phyloP scores from a whole-genome alignment of 2,888 invertebrate species.

The Heliconius erato region DNA sequence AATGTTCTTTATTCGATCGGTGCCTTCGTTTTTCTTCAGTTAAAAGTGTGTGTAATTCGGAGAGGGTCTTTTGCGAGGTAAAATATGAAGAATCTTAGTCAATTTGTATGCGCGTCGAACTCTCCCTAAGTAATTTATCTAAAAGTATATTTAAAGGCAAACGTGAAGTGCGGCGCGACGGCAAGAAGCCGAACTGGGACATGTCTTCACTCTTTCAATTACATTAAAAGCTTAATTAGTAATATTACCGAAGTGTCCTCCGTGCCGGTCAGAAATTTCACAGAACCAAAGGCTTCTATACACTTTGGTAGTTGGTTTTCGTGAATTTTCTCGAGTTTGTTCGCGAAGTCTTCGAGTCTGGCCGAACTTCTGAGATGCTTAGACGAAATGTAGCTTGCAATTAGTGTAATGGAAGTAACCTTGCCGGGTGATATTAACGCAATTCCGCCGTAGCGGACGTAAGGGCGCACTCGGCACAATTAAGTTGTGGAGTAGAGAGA shows the following conservation, averaged over 20 bases:
- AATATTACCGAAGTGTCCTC: slow-evolving; percentile 81
- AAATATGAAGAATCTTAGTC: slow-evolving; percentile 78
- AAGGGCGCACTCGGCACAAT: slow-evolving; percentile 78
- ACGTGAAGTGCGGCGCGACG: slow-evolving; percentile 65
- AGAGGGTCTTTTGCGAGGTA: slow-evolving; percentile 72
- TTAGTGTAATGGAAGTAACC: slow-evolving; percentile 84
- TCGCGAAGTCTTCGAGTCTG: slow-evolving; percentile 72
- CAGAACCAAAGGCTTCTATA: slow-evolving; percentile 62
- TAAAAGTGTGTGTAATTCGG: slow-evolving; percentile 78
- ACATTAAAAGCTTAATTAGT: slow-evolving; percentile 85
- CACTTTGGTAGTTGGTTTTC: slow-evolving; percentile 78
- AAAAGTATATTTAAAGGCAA: slow-evolving; percentile 79
- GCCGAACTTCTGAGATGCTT: slow-evolving; percentile 80
- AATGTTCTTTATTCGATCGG: slow-evolving; percentile 63
- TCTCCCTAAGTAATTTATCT: slow-evolving; percentile 80
- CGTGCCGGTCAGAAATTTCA: slow-evolving; percentile 61
- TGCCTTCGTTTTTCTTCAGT: slow-evolving; percentile 58
- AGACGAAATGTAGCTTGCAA: slow-evolving; percentile 83
- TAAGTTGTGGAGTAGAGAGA: slow-evolving; percentile 77
- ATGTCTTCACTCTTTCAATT: slow-evolving; percentile 83
- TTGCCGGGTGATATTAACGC: slow-evolving; percentile 77
- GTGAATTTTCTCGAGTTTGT: slow-evolving; percentile 79
- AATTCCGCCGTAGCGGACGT: slow-evolving; percentile 77
- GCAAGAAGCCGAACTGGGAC: slow-evolving; percentile 69
- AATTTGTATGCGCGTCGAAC: slow-evolving; percentile 81